Evolutionary conservation across 2,797 vertebrate species (phyloP).

Genomic region (Rousettus madagascariensis): DNA sequence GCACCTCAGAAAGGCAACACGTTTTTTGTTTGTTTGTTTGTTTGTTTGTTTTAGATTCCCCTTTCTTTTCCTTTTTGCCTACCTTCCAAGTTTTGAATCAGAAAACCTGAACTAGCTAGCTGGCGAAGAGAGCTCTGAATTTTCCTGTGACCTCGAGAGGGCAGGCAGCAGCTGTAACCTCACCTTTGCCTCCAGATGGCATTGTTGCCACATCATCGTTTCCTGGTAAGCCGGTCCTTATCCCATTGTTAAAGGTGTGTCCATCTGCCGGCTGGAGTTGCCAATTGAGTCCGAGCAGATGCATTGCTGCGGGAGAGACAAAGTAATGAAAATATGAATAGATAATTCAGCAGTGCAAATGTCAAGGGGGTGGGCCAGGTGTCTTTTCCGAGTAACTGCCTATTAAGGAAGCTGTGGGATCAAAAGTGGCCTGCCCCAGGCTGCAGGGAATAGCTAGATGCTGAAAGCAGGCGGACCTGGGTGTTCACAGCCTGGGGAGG

Average conservation of each 20-base stretch:
- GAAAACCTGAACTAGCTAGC: constrained; percentile 33
- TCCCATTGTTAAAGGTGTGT: constrained; percentile 95
- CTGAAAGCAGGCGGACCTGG: background rate
- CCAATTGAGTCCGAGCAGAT: constrained; percentile 97
- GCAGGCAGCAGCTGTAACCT: constrained; percentile 77
- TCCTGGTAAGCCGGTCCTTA: constrained; percentile 91
- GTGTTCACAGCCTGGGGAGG: background rate
- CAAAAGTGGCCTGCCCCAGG: background rate
- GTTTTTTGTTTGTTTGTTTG: background rate
- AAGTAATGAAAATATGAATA: constrained; percentile 74
- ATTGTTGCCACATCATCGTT: constrained; percentile 93
- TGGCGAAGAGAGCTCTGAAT: background rate
- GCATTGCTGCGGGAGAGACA: constrained; percentile 92
- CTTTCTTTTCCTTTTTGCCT: background rate
- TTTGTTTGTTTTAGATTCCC: background rate
- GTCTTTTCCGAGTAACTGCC: background rate
- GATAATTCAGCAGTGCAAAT: constrained; percentile 53
- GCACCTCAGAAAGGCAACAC: background rate
- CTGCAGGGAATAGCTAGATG: constrained; percentile 29
- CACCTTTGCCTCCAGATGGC: constrained; percentile 98
- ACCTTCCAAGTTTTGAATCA: constrained; percentile 62
- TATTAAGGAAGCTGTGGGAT: constrained; percentile 27
- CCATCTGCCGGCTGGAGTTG: constrained; percentile 95
- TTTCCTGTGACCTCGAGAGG: constrained; percentile 63
- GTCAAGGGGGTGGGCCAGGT: constrained; percentile 44